These are phyloP conservation scores for Incurvaria masculella DNA, from an alignment of 2,888 invertebrate species.

Conservation along the genomic window DNA sequence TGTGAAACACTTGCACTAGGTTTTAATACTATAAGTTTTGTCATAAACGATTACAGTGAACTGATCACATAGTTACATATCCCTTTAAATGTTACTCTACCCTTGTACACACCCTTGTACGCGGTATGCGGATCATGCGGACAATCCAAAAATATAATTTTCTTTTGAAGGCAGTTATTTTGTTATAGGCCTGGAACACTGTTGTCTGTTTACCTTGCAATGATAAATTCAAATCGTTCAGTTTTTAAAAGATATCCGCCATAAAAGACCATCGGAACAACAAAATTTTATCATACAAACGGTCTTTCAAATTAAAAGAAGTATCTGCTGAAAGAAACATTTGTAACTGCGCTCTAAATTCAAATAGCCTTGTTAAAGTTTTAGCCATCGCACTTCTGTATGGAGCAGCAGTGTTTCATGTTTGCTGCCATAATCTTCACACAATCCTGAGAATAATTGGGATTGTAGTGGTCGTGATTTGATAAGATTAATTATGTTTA, in stretches of 20 bases:
- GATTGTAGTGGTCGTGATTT: slow-evolving; percentile 17
- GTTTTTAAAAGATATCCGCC: slow-evolving; percentile 17
- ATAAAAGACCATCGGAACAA: slow-evolving; percentile 13
- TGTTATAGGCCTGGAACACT: slow-evolving; percentile 19
- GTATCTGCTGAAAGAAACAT: slow-evolving; percentile 16
- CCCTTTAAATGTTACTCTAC: no score
- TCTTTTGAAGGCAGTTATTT: slow-evolving; percentile 20
- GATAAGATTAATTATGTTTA: slow-evolving; percentile 19
- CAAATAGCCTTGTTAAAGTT: slow-evolving; percentile 17
- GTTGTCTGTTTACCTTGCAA: slow-evolving; percentile 21
- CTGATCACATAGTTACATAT: no score
- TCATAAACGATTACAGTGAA: no score
- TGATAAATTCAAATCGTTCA: slow-evolving; percentile 18
- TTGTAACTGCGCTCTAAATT: slow-evolving; percentile 19
- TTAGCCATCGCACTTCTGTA: slow-evolving; percentile 21
- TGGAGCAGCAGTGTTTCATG: slow-evolving; percentile 15
- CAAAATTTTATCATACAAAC: slow-evolving; percentile 12
- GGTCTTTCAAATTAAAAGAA: slow-evolving; percentile 18
- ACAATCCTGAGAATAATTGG: slow-evolving; percentile 12
- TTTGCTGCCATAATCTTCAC: slow-evolving; percentile 18
- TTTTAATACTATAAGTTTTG: no score
- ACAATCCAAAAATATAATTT: slow-evolving; percentile 21
- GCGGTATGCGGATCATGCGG: no score
- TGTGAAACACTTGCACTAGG: no score
- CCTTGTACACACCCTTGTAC: no score